Base-by-base conservation (phyloP, 2,113 vertebrate species). In the Aspiorhynchus laticeps region DNA sequence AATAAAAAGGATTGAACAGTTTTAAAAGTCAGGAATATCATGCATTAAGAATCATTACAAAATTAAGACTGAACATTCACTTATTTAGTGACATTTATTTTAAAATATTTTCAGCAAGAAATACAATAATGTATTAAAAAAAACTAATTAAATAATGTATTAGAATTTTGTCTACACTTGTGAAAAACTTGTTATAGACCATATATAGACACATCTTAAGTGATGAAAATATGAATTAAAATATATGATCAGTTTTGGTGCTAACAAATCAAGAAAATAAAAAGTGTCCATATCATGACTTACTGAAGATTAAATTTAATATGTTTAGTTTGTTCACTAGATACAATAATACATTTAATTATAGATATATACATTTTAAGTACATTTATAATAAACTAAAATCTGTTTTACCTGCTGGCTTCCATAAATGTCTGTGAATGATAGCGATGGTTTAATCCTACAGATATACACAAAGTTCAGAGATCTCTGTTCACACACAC, bases 381-480 rank as follows among this genome's bases (percentile, higher is more conserved):
- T n/a, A 19, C 14, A 43, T 77, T 46, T 10, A 46, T 17, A 76
- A 67, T 91, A 92, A 93, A 93, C 91, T 93, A 94, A 95, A 91
- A 90, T 76, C 85, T 91, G n/a, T 84, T 88, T 88, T 88, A 91
- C 92, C 88, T 91, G 91, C 71, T 31, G 11, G 77, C 56, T 88
- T 85, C 87, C 87, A 89, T 90, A 43, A 74, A 89, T 15, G 48
- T 84, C 59, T 53, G 5, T n/a, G 67, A 83, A 65, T 41, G 10
- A 19, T 41, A 36, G 71, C 2, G 63, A 46, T 69, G 28, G 15
- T 80, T 24, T 87, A 67, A 83, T 41, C 74, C 86, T 14, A n/a
- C 33, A 69, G 28, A 38, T 48, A 80, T 51, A 80, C 87, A 87
- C 91, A 89, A 89, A 80, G 21, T 90, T 89, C 85, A 88, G 88